A percentile compares a stretch with the other conserved stretches of the same genome.
Evolutionary conservation across 2,888 invertebrate genomes (phyloP).

Genomic region (Diarsia mendica): DNA sequence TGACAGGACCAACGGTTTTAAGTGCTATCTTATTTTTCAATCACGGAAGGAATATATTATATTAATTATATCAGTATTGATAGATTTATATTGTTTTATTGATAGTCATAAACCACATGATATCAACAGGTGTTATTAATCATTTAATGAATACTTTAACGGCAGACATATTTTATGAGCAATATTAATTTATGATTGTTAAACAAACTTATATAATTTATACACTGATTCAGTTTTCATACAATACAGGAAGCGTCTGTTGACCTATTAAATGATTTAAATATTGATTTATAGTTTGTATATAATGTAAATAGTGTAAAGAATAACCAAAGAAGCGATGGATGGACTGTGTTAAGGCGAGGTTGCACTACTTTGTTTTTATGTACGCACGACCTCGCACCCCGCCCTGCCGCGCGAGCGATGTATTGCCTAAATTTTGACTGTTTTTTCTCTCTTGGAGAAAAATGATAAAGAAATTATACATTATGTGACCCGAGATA

Average conservation of each 20-base stretch:
- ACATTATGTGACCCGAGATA: no score
- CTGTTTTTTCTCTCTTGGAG: no score
- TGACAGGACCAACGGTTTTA: no score
- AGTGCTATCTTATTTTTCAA: background rate
- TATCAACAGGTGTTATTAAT: background rate
- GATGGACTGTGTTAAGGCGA: no score
- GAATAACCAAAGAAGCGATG: no score
- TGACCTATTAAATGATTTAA: background rate
- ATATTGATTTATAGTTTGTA: no score
- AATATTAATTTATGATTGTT: background rate
- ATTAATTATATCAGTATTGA: background rate
- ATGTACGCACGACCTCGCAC: no score
- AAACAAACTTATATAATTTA: background rate
- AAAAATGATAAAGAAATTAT: no score
- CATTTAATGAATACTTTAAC: constrained; percentile 14
- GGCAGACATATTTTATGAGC: background rate
- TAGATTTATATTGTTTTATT: background rate
- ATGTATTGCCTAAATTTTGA: no score
- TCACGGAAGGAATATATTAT: background rate
- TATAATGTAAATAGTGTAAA: no score
- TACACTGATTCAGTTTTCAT: constrained; percentile 3
- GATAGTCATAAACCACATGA: background rate
- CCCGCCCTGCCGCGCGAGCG: no score
- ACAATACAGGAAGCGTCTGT: background rate
- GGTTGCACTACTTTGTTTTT: no score